Percentiles rank a stretch among this genome's conserved stretches.
These are phyloP conservation scores for Cyprinodon brontotheroides DNA, from an alignment of 2,113 vertebrate genomes.

Conservation along the genomic window DNA sequence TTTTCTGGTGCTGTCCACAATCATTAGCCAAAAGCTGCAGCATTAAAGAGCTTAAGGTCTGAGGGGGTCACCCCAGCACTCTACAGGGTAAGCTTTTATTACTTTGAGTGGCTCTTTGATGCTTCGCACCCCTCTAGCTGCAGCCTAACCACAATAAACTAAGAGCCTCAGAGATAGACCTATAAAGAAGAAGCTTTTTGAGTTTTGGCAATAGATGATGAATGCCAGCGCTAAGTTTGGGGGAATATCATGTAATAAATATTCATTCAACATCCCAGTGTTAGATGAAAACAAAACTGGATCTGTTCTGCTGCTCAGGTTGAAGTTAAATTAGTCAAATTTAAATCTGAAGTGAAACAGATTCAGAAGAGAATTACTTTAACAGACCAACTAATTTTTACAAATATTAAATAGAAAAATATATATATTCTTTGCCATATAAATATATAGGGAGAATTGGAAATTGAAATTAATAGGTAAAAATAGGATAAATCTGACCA, in stretches of 20 bases:
- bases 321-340: background rate
- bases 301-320: background rate
- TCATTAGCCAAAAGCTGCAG: conserved; percentile 68
- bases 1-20: conserved; percentile 51
- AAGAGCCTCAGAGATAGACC: conserved; percentile 20
- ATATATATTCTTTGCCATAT: too few relatives aligned
- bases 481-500: background rate
- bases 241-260: background rate
- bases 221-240: conserved; percentile 12
- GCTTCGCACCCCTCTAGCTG: conserved; percentile 38
- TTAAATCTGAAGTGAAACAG: background rate
- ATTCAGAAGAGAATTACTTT: background rate
- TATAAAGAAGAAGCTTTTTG: conserved; percentile 12
- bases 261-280: background rate
- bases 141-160: conserved; percentile 49
- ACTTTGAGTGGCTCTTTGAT: conserved; percentile 62
- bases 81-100: conserved; percentile 63
- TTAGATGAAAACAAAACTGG: conserved; percentile 5
- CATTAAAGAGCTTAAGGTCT: conserved; percentile 72
- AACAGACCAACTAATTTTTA: background rate
- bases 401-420: background rate
- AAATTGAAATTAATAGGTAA: background rate
- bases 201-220: conserved; percentile 29
- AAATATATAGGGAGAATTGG: background rate
- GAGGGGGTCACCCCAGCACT: conserved; percentile 47